Evolutionary conservation across 1,140 invertebrate species (phyloP), one percentile per base, ranked within the genome.

Genomic region (Orchestia grillus): DNA sequence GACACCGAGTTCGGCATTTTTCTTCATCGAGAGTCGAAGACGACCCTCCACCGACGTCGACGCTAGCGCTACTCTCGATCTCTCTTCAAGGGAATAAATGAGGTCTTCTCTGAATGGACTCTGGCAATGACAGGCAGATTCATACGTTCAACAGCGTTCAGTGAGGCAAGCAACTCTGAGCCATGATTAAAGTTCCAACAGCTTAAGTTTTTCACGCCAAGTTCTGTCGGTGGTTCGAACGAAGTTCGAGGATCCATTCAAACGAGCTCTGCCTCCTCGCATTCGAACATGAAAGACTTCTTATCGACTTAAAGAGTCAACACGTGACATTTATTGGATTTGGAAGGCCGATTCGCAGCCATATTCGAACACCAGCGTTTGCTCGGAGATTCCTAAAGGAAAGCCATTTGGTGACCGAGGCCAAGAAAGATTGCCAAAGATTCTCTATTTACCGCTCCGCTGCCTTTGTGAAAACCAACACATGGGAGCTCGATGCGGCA

Each of bases 261-360:
- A 41, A 40, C 87, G 87, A 87, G 87, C 87, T 40, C 87, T 87
- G 87, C 87, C 47, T 53, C 47, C 47, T 53, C 47, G 47, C 47
- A 53, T 53, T 53, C 87, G 87, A 41, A 87, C 87, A 87, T 87
- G 36, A 8, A 87, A 41, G 87, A 40, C 87, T n/a, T 87, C 87
- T 87, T 87, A 87, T 87, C 87, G 87, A 87, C 87, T 87, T 87
- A 53, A 41, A 87, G 87, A n/a, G 87, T 87, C 87, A 87, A 87
- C 87, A 87, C 87, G 87, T 4, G 87, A 87, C 87, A 41, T 87
- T 87, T 87, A 87, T 87, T 87, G 87, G 87, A 87, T 87, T 87
- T 87, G 36, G 87, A 87, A 87, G 36, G 87, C 87, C 87, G 87
- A 87, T 87, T 87, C 87, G 4, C 36, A 87, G 87, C 36, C 87